Percentiles rank a stretch among this genome's conserved stretches.
These are phyloP conservation scores for Gephyroberyx darwinii DNA, from an alignment of 2,797 vertebrate species.

Conservation along the genomic window DNA sequence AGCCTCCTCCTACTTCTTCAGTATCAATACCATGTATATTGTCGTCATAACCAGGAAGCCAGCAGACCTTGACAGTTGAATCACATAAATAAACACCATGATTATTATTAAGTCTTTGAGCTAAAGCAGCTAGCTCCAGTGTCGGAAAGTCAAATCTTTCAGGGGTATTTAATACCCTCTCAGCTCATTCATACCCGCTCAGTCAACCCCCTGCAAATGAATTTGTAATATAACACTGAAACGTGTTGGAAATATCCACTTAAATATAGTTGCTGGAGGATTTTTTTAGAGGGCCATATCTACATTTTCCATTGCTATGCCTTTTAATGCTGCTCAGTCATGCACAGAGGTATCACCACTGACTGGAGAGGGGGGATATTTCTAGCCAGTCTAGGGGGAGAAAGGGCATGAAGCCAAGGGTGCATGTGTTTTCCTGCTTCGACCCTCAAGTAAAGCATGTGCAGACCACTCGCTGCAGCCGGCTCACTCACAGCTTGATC, in stretches of 20 bases:
- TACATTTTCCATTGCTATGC: conserved; percentile 52
- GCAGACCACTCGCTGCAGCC: too few relatives aligned
- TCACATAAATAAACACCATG: background rate
- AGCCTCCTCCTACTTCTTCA: conserved; percentile 24
- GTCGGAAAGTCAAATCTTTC: conserved; percentile 42
- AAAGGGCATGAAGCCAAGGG: background rate
- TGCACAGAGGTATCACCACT: conserved; percentile 1
- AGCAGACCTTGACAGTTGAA: background rate
- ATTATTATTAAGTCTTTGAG: background rate
- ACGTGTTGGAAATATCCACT: conserved; percentile 23
- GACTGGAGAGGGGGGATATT: conserved; percentile 11
- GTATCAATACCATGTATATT: background rate
- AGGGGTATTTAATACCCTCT: too few relatives aligned
- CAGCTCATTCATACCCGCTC: background rate
- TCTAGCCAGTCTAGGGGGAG: background rate
- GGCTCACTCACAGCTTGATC: too few relatives aligned
- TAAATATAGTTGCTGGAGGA: conserved; percentile 52
- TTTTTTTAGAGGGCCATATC: conserved; percentile 20
- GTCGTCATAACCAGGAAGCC: background rate
- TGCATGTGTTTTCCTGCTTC: conserved; percentile 21
- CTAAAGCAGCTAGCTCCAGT: conserved; percentile 1
- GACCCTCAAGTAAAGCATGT: too few relatives aligned
- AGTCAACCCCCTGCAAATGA: conserved; percentile 13
- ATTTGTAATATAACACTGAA: conserved; percentile 40
- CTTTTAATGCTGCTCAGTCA: conserved; percentile 16